phyloP scores from a whole-genome alignment of 1,140 invertebrate genomes.

The Delia radicum region DNA sequence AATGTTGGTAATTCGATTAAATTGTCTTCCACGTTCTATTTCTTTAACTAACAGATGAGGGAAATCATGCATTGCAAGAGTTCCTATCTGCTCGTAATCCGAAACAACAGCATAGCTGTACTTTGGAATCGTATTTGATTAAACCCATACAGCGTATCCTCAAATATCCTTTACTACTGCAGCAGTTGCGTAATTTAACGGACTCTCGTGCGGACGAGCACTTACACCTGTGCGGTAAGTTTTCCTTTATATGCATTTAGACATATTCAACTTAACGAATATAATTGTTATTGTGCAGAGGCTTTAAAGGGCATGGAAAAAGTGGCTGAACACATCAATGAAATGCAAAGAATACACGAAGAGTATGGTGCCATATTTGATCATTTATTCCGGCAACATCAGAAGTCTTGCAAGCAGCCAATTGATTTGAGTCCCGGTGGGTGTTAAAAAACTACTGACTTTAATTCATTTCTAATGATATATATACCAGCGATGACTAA shows the following conservation, averaged over 20 bases:
- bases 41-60: slow-evolving; percentile 71
- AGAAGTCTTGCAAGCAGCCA: slow-evolving; percentile 90
- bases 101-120: slow-evolving; percentile 93
- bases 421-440: slow-evolving; percentile 89
- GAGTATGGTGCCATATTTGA: slow-evolving; percentile 98
- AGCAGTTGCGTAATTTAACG: slow-evolving; percentile 92
- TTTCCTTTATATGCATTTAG: neutral
- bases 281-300: slow-evolving; percentile 63
- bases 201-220: slow-evolving; percentile 91
- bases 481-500: too few species aligned
- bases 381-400: slow-evolving; percentile 91
- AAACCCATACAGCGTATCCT: slow-evolving; percentile 98
- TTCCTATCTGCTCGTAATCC: slow-evolving; percentile 92
- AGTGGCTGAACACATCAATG: slow-evolving; percentile 99
- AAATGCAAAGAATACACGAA: slow-evolving; percentile 99
- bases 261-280: slow-evolving; percentile 23
- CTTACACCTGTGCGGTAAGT: slow-evolving; percentile 83
- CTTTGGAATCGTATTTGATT: slow-evolving; percentile 96
- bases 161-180: slow-evolving; percentile 94
- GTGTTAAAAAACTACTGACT: too few species aligned
- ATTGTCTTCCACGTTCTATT: too few species aligned
- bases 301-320: slow-evolving; percentile 96
- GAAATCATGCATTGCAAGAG: slow-evolving; percentile 93
- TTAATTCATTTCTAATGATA: too few species aligned
- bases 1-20: too few species aligned